Conservation (phyloP, 2,888 invertebrate species). For the Spatulosminthurus flaviceps region DNA sequence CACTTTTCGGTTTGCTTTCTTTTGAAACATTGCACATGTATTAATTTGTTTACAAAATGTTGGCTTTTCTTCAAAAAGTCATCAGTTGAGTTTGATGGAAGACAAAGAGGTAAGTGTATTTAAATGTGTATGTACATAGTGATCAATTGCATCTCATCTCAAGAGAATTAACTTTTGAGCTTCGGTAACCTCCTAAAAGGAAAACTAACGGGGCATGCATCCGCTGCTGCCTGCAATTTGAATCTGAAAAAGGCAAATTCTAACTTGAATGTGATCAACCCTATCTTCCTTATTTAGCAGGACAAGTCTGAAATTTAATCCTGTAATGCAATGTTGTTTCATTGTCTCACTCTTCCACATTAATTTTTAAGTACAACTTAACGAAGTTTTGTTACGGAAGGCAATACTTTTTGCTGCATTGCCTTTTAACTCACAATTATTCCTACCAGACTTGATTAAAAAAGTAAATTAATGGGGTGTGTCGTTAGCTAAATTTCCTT, state of each 20-base stretch:
- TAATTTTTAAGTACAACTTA: not conserved
- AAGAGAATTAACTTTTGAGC: not conserved
- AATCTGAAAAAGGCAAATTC: constrained; percentile 29
- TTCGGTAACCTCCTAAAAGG: not conserved
- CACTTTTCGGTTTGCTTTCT: too few relatives aligned
- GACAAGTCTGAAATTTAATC: constrained; percentile 30
- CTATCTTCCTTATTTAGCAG: constrained; percentile 18
- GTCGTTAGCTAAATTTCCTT: not conserved
- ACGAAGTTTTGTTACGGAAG: not conserved
- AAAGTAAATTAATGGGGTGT: constrained; percentile 28
- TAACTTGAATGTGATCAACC: not conserved
- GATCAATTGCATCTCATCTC: too few relatives aligned
- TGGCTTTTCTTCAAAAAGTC: too few relatives aligned
- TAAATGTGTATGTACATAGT: too few relatives aligned
- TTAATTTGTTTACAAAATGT: too few relatives aligned
- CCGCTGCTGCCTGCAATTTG: constrained; percentile 10
- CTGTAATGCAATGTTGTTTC: constrained; percentile 8
- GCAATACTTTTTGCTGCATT: too few relatives aligned
- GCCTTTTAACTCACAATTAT: not conserved
- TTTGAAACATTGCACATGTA: too few relatives aligned
- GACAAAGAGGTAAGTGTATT: too few relatives aligned
- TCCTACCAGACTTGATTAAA: not conserved
- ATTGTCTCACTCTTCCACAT: not conserved
- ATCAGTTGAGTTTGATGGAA: too few relatives aligned
- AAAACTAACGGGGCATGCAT: constrained; percentile 18